phyloP scores from a whole-genome alignment of 2,888 invertebrate genomes.

The Abscondita cerata region DNA sequence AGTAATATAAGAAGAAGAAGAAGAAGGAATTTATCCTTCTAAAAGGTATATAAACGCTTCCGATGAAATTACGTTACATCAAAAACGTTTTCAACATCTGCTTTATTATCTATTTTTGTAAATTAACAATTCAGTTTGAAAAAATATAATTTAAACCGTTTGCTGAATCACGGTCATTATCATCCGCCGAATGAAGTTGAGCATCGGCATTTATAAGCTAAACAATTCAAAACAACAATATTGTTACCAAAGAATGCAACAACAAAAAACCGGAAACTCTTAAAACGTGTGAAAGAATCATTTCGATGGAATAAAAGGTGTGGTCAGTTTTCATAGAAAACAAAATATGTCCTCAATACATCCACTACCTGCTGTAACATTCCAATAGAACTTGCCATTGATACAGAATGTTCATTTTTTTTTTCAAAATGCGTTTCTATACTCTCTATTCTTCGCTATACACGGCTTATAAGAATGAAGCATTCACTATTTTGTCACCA shows the following conservation, averaged over 20 bases:
- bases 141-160: constrained; percentile 15
- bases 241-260: constrained; percentile 54
- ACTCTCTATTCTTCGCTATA: constrained; percentile 42
- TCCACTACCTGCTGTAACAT: constrained; percentile 52
- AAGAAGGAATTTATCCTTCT: too few species aligned
- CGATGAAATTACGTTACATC: too few species aligned
- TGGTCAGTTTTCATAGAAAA: constrained; percentile 60
- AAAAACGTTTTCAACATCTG: too few species aligned
- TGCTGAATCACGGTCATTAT: constrained; percentile 51
- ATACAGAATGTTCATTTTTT: constrained; percentile 57
- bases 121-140: constrained; percentile 16
- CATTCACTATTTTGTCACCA: constrained; percentile 51
- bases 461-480: constrained; percentile 44
- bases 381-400: constrained; percentile 56
- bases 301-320: constrained; percentile 57
- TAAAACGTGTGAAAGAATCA: constrained; percentile 58
- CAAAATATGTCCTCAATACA: constrained; percentile 51
- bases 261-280: constrained; percentile 60
- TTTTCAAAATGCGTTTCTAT: constrained; percentile 43
- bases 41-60: too few species aligned
- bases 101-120: constrained; percentile 13
- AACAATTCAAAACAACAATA: constrained; percentile 57
- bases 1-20: too few species aligned
- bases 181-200: constrained; percentile 47
- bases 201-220: constrained; percentile 56